A percentile compares a stretch with the other conserved stretches of the same genome.
phyloP scores from a whole-genome alignment of 2,797 vertebrate species.

The Balearica regulorum region DNA sequence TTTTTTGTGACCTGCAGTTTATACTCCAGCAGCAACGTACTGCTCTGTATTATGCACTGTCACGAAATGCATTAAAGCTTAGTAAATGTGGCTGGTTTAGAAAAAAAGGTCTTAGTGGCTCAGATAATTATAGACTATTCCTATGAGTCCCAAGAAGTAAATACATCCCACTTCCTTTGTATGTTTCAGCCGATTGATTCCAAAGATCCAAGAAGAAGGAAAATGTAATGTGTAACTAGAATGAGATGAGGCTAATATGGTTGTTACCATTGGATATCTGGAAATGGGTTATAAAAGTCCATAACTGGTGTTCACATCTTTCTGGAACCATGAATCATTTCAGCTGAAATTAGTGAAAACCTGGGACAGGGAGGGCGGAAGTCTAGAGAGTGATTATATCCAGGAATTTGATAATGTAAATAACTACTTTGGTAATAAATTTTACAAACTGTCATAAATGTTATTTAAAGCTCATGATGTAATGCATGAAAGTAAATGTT shows the following conservation, averaged over 20 bases:
- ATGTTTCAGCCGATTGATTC: background rate
- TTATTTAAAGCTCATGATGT: background rate
- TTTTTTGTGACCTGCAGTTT: background rate
- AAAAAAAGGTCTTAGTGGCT: slow-evolving; percentile 13
- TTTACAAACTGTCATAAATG: background rate
- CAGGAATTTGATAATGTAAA: background rate
- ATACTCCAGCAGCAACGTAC: background rate
- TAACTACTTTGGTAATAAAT: background rate
- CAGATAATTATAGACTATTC: background rate
- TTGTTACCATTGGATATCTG: background rate
- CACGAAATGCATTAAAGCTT: slow-evolving; percentile 28
- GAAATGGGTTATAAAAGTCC: slow-evolving; percentile 12
- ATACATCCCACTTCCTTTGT: background rate
- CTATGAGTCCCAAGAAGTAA: background rate
- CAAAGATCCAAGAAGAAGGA: background rate
- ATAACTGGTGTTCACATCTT: background rate
- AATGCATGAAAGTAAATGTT: background rate
- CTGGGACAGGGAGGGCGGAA: background rate
- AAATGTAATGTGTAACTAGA: background rate
- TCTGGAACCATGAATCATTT: background rate
- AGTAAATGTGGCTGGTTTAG: background rate
- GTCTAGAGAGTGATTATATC: background rate
- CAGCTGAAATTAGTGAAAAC: background rate
- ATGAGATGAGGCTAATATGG: background rate
- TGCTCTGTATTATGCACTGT: background rate